Conservation (phyloP, 2,888 invertebrate genomes). For the Acholoe squamosa region DNA sequence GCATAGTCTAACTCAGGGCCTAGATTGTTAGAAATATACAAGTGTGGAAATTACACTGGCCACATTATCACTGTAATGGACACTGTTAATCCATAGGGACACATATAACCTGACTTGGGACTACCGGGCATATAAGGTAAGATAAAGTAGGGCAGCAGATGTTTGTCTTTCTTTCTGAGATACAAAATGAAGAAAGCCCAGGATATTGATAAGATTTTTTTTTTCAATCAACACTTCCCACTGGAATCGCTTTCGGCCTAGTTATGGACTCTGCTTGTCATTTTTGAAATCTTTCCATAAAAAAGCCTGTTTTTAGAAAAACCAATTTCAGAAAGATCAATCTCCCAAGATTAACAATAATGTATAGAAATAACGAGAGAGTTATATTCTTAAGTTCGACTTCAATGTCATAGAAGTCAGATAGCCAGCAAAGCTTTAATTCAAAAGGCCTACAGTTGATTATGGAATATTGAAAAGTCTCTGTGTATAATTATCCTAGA, state of each 20-base stretch:
- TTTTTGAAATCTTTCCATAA: too few species aligned
- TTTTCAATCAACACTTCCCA: too few species aligned
- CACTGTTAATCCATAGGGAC: neutral
- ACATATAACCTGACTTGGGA: neutral
- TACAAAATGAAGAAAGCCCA: too few species aligned
- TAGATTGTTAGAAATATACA: neutral
- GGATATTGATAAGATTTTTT: too few species aligned
- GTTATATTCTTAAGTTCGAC: neutral
- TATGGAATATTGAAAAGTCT: neutral
- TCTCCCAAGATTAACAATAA: too few species aligned
- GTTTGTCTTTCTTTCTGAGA: neutral
- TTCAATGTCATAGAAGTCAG: neutral
- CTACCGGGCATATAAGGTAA: neutral
- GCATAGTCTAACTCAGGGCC: neutral
- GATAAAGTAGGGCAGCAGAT: neutral
- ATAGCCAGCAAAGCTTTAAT: neutral
- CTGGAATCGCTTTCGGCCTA: too few species aligned
- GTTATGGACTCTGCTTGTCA: too few species aligned
- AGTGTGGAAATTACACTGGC: neutral
- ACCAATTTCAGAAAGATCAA: too few species aligned
- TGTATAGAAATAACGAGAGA: neutral
- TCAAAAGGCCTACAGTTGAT: neutral
- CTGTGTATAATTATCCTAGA: too few species aligned
- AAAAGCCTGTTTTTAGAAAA: too few species aligned
- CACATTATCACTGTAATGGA: neutral